A percentile compares a stretch with the other conserved stretches of the same genome.
Conservation (phyloP, 2,888 invertebrate species). For the Dasysyrphus albostriatus region DNA sequence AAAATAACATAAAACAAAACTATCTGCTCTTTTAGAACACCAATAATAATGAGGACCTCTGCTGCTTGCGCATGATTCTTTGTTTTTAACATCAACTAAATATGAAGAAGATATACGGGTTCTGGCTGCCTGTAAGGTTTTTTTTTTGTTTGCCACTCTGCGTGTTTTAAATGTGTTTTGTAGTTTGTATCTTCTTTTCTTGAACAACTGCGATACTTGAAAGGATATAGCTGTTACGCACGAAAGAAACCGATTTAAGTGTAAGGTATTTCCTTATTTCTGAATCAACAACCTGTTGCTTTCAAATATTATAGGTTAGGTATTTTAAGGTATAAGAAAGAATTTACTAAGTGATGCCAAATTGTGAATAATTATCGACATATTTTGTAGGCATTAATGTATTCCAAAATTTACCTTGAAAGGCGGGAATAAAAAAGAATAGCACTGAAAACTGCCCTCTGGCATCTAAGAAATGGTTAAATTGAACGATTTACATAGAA, state of each 20-base stretch:
- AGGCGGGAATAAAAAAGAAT: no score
- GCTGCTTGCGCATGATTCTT: slow-evolving; percentile 52
- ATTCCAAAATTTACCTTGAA: no score
- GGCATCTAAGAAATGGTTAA: no score
- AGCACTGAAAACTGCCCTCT: no score
- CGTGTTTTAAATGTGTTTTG: slow-evolving; percentile 21
- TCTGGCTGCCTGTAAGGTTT: not conserved
- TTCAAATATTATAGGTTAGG: not conserved
- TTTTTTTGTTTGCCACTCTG: not conserved
- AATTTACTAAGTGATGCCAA: not conserved
- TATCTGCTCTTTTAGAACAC: not conserved
- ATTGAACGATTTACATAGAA: no score
- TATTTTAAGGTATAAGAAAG: not conserved
- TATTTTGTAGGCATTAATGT: no score
- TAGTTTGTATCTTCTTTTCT: slow-evolving; percentile 36
- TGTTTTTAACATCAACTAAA: slow-evolving; percentile 43
- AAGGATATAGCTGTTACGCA: slow-evolving; percentile 38
- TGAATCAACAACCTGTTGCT: slow-evolving; percentile 36
- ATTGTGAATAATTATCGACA: no score
- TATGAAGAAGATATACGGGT: slow-evolving; percentile 27
- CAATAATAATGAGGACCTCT: slow-evolving; percentile 62
- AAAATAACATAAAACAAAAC: not conserved
- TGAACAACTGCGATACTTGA: slow-evolving; percentile 49
- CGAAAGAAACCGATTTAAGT: slow-evolving; percentile 42
- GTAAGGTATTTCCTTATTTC: slow-evolving; percentile 8